Base-by-base conservation (phyloP, 2,888 invertebrate genomes). In the Atethmia centrago region DNA sequence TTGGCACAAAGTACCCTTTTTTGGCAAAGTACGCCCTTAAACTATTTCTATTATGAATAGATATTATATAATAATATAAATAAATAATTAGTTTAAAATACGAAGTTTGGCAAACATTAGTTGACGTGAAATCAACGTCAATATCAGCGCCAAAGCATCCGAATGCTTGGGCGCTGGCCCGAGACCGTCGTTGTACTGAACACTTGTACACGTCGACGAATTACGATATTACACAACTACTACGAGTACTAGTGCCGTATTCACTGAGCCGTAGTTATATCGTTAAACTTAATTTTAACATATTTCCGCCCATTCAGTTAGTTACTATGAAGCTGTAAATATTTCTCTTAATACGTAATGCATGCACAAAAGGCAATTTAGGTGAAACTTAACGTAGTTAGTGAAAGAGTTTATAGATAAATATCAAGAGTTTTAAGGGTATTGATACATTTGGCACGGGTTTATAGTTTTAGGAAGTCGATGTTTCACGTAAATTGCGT, bases 311-410 rank as follows among this genome's bases (percentile, higher is more conserved):
- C 84, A 84, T 85, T 74, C 85, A 85, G 87, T 92, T 92, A 92
- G 90, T 91, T 86, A 89, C 87, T 88, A 89, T 85, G 85, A 90
- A 93, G 91, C 90, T 85, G 86, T 89, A 88, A 89, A 89, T 88
- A 85, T 85, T 80, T 86, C 80, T 88, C 87, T 88, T 87, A 86
- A 88, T 88, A 84, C 80, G 81, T 90, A 88, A 88, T 88, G 89
- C 93, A 92, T 90, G 92, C 93, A 90, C 91, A 88, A 89, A 91
- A 89, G 88, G 91, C 92, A 93, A 93, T 94, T 92, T 91, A 91
- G 86, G 90, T 93, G 90, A 90, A 92, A 92, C 90, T 84, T 85
- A 87, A 88, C 80, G 66, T 79, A 74, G 77, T 80, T 84, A 85
- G 73, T 83, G 76, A 42, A 69, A 77, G 66, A 74, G 64, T 79